Evolutionary conservation across 2,113 vertebrate species (phyloP).

Genomic region (Melospiza georgiana): DNA sequence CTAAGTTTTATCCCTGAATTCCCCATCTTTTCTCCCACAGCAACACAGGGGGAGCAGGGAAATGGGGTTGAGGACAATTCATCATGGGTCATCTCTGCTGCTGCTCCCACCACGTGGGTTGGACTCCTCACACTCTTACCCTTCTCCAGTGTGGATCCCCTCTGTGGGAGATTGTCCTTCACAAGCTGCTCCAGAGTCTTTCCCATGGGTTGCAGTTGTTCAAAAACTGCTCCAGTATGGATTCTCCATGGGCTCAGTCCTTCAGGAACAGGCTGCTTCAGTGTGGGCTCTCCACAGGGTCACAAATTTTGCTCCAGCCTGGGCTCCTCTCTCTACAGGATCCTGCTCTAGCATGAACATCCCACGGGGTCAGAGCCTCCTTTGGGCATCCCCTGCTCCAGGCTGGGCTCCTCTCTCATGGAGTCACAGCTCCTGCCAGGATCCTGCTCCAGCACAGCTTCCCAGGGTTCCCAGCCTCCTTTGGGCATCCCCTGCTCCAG

Average conservation of each 20-base stretch:
- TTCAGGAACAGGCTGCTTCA: not conserved
- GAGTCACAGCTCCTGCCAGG: too few species aligned
- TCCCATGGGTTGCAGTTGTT: not conserved
- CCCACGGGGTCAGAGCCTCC: not conserved
- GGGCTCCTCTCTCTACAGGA: not conserved
- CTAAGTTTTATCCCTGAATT: not conserved
- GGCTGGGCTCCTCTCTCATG: not conserved
- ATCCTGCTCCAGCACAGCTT: too few species aligned
- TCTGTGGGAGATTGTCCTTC: too few species aligned
- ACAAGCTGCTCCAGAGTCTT: not conserved
- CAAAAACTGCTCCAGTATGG: not conserved
- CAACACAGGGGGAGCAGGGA: not conserved
- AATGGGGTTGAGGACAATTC: fast-evolving
- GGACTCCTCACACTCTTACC: not conserved
- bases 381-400: too few species aligned
- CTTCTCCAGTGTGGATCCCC: not conserved
- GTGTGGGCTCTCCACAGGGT: fast-evolving
- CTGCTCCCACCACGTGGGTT: fast-evolving
- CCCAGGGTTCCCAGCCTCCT: too few species aligned
- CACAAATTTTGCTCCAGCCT: not conserved
- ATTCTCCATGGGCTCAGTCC: not conserved
- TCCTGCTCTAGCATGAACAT: not conserved
- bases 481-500: not conserved
- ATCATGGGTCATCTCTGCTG: not conserved
- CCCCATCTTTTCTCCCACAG: not conserved